A percentile compares a stretch with the other conserved stretches of the same genome.
These are phyloP conservation scores for Marronus borbonicus DNA, from an alignment of 2,888 invertebrate species.

Conservation along the genomic window DNA sequence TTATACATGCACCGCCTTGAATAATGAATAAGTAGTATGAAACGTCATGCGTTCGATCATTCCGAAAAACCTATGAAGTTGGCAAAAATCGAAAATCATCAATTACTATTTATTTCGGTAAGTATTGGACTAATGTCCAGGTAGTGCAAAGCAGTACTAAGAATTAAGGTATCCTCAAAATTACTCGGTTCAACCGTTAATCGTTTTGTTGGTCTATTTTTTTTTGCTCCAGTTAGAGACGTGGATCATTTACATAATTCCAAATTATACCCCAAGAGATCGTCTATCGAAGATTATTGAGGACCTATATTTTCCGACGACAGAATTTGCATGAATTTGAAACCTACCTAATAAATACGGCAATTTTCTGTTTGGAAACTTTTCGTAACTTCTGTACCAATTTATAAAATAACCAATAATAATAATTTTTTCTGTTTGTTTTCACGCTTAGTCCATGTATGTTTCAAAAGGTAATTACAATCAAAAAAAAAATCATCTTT, in stretches of 20 bases:
- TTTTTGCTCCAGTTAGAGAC: constrained; percentile 34
- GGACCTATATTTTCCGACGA: constrained; percentile 1
- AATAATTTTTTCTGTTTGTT: neutral
- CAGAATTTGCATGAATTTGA: constrained; percentile 12
- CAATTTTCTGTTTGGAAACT: neutral
- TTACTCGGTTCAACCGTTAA: neutral
- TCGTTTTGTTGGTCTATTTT: neutral
- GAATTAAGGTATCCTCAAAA: constrained; percentile 3
- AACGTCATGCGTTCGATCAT: neutral
- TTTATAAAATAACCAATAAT: no score
- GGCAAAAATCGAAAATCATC: neutral
- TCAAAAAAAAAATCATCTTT: neutral
- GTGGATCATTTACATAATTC: constrained; percentile 49
- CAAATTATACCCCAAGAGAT: constrained; percentile 42
- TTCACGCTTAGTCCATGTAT: neutral
- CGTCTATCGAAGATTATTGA: constrained; percentile 12
- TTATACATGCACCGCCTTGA: constrained; percentile 4
- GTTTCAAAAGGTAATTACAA: neutral
- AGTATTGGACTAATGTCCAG: constrained; percentile 11
- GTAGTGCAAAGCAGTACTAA: neutral
- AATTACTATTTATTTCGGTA: neutral
- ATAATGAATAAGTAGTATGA: neutral
- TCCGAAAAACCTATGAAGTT: neutral
- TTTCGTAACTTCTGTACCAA: no score
- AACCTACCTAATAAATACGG: neutral